Base-by-base conservation (phyloP, 2,888 invertebrate genomes). In the Callinectes sapidus region DNA sequence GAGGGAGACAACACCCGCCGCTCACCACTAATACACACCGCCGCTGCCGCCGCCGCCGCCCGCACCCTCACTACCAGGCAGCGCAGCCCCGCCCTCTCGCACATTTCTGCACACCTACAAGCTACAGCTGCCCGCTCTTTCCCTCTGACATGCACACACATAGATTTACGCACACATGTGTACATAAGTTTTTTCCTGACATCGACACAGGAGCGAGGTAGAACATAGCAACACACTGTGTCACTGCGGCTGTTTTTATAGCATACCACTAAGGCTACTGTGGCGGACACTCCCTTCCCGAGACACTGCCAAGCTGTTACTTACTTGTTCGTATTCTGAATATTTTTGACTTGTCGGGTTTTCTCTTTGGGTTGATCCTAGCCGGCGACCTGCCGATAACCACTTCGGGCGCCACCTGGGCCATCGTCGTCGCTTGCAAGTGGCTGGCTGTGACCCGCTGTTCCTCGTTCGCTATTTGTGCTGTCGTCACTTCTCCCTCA, bases 271-370 rank as follows among this genome's bases (percentile, higher is more conserved):
- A 32, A 81, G 81, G 81, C 81, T 81, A 81, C 81, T 81, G 81
- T 32, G 6, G 81, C 81, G 35, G 81, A 32, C 81, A 39, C 66
- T 66, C 66, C 39, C 42, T 42, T 28, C 66, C 39, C 66, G 42
- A 66, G 71, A 55, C 89, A 35, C 18, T 66, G 48, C 71, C 71
- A 42, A 42, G 35, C 39, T 28, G 39, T 23, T 86, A 94, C 94
- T 94, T 91, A 94, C 94, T 92, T 88, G 92, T 93, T 86, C 94
- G 77, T 54, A 94, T 93, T 66, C 94, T 91, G 92, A 93, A 94
- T 87, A 94, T 94, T 91, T 94, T 94, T 48, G 93, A 93, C 61
- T 94, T 94, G 93, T 94, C 94, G 10, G 94, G 94, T 89, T 94
- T 94, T 35, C 94, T 90, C 89, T 94, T 94, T 23, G 94, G 93